phyloP scores from a whole-genome alignment of 2,797 vertebrate genomes.

The Scolopax bukidnonensis region DNA sequence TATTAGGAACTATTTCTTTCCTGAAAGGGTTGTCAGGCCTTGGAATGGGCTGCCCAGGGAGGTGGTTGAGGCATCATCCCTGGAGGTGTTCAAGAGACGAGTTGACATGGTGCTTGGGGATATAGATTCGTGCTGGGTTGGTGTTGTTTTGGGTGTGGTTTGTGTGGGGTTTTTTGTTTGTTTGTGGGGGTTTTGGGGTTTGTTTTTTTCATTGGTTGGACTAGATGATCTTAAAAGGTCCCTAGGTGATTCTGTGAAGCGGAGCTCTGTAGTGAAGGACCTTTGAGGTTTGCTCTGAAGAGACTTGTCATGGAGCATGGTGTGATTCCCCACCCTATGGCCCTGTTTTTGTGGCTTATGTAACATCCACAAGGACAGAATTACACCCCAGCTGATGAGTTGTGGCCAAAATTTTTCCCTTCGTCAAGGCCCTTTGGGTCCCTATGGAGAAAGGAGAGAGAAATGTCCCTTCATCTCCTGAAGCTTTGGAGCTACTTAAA shows the following conservation, averaged over 20 bases:
- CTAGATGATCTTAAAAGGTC: no score
- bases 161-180: no score
- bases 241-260: not conserved
- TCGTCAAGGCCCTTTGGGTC: not conserved
- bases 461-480: not conserved
- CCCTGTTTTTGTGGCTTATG: not conserved
- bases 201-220: no score
- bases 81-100: no score
- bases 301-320: not conserved
- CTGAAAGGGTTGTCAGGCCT: no score
- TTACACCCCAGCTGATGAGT: not conserved
- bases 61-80: no score
- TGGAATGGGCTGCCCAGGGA: no score
- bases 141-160: no score
- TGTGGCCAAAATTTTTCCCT: accelerated
- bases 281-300: not conserved
- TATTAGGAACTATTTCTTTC: no score
- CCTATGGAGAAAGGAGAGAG: not conserved
- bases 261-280: not conserved
- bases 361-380: not conserved
- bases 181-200: no score
- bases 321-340: not conserved
- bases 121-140: no score
- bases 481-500: not conserved
- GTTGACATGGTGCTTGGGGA: no score